Evolutionary conservation across 2,888 invertebrate species (phyloP).

Genomic region (Phaedon cochleariae): DNA sequence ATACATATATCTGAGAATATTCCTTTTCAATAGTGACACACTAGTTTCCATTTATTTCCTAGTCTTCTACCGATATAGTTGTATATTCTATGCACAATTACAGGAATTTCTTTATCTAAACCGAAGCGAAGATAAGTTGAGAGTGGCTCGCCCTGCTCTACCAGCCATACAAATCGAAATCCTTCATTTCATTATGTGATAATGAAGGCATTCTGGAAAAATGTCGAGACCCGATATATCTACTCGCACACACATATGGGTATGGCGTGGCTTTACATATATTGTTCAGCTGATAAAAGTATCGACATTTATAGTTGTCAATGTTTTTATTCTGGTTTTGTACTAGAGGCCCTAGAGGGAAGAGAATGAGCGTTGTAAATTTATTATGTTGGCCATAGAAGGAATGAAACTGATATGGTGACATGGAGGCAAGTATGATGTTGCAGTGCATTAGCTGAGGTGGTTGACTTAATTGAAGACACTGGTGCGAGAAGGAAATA

Average conservation of each 20-base stretch:
- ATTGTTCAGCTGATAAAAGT: conserved; percentile 17
- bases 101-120: conserved; percentile 38
- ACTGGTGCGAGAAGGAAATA: no score
- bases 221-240: conserved; percentile 27
- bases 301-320: conserved; percentile 8
- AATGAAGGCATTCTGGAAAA: conserved; percentile 42
- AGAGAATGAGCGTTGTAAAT: conserved; percentile 11
- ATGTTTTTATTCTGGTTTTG: neutral
- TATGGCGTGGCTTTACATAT: conserved; percentile 13
- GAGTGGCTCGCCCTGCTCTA: conserved; percentile 11
- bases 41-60: no score
- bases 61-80: no score
- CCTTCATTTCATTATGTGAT: conserved; percentile 44
- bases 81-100: conserved; percentile 19
- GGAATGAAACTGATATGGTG: neutral
- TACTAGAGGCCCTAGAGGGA: neutral
- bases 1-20: no score
- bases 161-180: conserved; percentile 35
- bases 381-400: neutral
- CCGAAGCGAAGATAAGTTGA: conserved; percentile 24
- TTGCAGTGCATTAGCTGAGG: neutral
- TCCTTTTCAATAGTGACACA: no score
- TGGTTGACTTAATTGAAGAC: neutral
- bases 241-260: conserved; percentile 1
- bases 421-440: neutral